phyloP scores from a whole-genome alignment of 2,888 invertebrate species.

The Drosophila histrio region DNA sequence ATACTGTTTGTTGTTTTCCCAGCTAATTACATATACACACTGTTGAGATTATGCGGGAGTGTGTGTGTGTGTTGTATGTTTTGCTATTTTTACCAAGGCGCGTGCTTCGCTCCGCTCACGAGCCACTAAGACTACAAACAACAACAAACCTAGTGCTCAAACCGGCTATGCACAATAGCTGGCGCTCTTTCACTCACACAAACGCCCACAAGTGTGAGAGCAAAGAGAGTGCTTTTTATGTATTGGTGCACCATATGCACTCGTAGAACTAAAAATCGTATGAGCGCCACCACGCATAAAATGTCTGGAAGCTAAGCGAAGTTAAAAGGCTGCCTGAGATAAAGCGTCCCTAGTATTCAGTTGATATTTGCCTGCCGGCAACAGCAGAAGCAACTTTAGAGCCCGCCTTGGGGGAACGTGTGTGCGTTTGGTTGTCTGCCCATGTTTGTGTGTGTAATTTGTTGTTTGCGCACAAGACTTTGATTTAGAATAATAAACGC shows the following conservation, averaged over 20 bases:
- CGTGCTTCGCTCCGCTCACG: constrained; percentile 32
- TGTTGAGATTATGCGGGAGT: neutral
- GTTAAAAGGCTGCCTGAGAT: constrained; percentile 47
- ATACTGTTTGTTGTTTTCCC: constrained; percentile 27
- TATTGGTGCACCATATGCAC: constrained; percentile 22
- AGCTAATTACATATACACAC: constrained; percentile 20
- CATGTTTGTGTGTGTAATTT: constrained; percentile 23
- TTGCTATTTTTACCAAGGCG: constrained; percentile 43
- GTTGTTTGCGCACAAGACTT: constrained; percentile 31
- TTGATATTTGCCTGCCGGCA: constrained; percentile 67
- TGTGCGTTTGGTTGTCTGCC: constrained; percentile 19
- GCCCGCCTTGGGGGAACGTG: constrained; percentile 28
- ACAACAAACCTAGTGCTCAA: constrained; percentile 32
- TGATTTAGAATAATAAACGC: constrained; percentile 52
- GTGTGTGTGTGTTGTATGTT: neutral
- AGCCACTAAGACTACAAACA: constrained; percentile 16
- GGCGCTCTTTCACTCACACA: constrained; percentile 30
- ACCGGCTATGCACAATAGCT: constrained; percentile 50
- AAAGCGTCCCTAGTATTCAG: constrained; percentile 50
- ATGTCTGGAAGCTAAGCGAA: constrained; percentile 59
- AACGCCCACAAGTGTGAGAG: constrained; percentile 17
- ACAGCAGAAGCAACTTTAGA: constrained; percentile 47
- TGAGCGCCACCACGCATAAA: constrained; percentile 31
- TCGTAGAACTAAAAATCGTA: constrained; percentile 29
- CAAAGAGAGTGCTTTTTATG: constrained; percentile 12